Evolutionary conservation across 2,797 vertebrate species (phyloP), one percentile per base, ranked within the genome.

Genomic region (Benthosema pterotum): DNA sequence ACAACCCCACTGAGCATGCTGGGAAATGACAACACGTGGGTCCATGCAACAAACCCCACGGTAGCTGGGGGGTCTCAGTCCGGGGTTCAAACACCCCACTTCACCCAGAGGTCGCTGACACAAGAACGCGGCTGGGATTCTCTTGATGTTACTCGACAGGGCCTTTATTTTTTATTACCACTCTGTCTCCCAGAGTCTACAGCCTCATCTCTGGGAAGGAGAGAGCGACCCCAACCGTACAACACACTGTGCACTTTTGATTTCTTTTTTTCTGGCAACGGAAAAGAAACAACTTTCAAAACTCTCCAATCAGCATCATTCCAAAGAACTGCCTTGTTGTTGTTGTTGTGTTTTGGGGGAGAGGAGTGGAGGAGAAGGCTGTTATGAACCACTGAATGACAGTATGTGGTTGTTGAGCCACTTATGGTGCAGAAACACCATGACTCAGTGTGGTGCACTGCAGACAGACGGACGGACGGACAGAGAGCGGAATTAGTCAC

Each of bases 1-100:
- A 98, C 91, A 93, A 92, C 74, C 93, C 95, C 0, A 18, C 47
- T 0, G 94, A 95, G 77, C 77, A 83, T 11, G 42, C 75, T n/a
- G 75, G 75, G 55, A 90, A 92, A 52, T 93, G 80, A 92, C 92
- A 68, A 66, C 38, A 32, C 32, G 14, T 22, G 13, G 47, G 47
- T 38, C 49, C 60, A 13, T 18, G 49, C 13, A 32, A n/a, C 9
- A 6, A 9, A 32, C 6, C 32, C 32, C 32, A 32, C 6, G 32
- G 32, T 8, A 8, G 32, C 32, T 6, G 32, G 7, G 6, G 32
- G 7, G 9, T 8, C 1, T 32, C 32, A 32, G 32, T 32, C 0
- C 32, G 32, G 32, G 32, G 6, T 32, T 32, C 43, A 4, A 8
- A 11, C 2, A 12, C 16, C 49, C 11, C 4, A 32, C 32, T 52